Conservation (phyloP, 2,797 vertebrate genomes). For the Paramormyrops hopkinsi region DNA sequence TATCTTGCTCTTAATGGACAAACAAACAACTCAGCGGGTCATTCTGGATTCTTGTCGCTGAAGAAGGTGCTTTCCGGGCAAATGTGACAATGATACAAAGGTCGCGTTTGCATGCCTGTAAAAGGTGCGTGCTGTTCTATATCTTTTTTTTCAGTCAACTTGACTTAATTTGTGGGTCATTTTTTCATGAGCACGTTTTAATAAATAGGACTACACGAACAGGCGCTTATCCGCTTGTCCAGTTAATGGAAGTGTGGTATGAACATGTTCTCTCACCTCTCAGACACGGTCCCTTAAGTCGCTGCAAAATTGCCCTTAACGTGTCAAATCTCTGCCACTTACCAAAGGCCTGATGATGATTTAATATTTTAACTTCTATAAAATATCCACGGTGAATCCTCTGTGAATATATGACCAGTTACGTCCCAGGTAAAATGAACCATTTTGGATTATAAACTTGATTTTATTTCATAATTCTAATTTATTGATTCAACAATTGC, state of each 20-base stretch:
- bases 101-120: background rate
- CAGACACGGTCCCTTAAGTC: background rate
- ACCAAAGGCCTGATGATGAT: background rate
- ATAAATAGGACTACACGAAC: background rate
- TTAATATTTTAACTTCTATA: background rate
- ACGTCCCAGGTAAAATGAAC: background rate
- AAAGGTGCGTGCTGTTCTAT: background rate
- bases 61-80: background rate
- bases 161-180: background rate
- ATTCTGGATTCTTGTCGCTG: background rate
- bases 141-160: background rate
- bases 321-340: background rate
- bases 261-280: background rate
- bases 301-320: background rate
- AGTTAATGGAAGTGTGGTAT: background rate
- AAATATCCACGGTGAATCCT: background rate
- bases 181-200: background rate
- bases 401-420: background rate
- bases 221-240: background rate
- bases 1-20: background rate
- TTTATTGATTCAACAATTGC: background rate
- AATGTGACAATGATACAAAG: conserved; percentile 9
- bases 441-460: background rate
- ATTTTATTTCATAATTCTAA: background rate
- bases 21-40: background rate